Conservation (phyloP, 2,113 vertebrate species). For the Platichthys flesus region DNA sequence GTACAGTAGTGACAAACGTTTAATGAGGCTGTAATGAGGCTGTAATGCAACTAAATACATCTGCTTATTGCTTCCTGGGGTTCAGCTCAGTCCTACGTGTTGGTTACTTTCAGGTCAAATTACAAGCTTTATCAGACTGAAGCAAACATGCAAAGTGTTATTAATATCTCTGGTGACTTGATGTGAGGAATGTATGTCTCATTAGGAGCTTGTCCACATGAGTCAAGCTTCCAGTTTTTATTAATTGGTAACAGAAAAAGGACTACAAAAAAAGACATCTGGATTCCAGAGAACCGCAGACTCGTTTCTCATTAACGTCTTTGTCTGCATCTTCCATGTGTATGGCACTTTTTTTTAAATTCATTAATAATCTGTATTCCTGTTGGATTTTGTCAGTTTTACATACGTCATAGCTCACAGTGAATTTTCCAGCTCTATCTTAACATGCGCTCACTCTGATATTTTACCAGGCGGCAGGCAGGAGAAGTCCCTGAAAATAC, state of each 20-base stretch:
- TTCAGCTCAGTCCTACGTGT: constrained; percentile 8
- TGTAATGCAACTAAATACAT: no score
- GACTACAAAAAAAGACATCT: not conserved
- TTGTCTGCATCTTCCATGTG: not conserved
- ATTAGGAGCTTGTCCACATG: not conserved
- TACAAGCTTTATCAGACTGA: not conserved
- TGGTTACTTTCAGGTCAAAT: constrained; percentile 15
- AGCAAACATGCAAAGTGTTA: constrained; percentile 7
- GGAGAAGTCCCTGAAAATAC: no score
- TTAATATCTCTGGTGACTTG: not conserved
- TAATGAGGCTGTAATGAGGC: constrained; percentile 6
- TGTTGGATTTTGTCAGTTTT: not conserved
- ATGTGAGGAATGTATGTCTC: not conserved
- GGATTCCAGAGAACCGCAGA: not conserved
- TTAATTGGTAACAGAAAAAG: not conserved
- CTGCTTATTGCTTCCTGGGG: constrained; percentile 34
- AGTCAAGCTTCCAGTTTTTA: not conserved
- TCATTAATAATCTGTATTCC: not conserved
- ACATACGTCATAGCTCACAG: not conserved
- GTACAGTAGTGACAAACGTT: not conserved
- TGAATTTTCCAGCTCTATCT: no score
- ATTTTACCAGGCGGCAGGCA: no score
- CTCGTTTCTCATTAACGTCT: no score
- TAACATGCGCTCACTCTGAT: no score
- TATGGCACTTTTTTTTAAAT: not conserved